A percentile compares a stretch with the other conserved stretches of the same genome.
These are phyloP conservation scores for Agrotis ipsilon DNA, from an alignment of 2,888 invertebrate species.

Conservation along the genomic window DNA sequence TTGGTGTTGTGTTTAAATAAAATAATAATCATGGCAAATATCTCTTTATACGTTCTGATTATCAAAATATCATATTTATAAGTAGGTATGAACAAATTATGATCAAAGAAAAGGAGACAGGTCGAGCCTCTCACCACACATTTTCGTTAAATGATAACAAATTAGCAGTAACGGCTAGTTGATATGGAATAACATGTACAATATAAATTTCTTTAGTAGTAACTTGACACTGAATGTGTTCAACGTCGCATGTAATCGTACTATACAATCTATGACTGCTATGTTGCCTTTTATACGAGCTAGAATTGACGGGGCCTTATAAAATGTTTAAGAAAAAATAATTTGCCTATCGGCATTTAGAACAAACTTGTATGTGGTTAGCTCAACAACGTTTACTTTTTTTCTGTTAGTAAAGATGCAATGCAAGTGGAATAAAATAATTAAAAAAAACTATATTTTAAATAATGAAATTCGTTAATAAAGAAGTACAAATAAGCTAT, in stretches of 20 bases:
- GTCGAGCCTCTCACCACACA: conserved; percentile 42
- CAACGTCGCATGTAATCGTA: conserved; percentile 28
- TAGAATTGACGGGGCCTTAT: conserved; percentile 63
- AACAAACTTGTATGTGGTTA: conserved; percentile 21
- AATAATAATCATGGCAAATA: too few species aligned
- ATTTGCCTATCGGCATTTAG: conserved; percentile 7
- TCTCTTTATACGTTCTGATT: too few species aligned
- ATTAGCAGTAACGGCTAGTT: conserved; percentile 37
- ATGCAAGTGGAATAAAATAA: not conserved
- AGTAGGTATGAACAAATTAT: not conserved
- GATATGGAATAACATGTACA: conserved; percentile 42
- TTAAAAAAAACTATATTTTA: not conserved
- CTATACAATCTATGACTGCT: conserved; percentile 32
- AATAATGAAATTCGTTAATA: not conserved
- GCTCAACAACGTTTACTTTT: not conserved
- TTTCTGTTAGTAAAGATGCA: not conserved
- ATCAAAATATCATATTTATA: not conserved
- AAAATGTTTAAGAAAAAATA: conserved; percentile 36
- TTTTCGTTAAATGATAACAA: conserved; percentile 30
- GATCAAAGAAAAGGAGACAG: not conserved
- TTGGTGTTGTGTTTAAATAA: too few species aligned
- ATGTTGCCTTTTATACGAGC: conserved; percentile 49
- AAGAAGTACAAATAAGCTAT: conserved; percentile 13
- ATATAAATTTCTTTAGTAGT: conserved; percentile 19
- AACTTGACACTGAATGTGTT: conserved; percentile 40